Conservation (phyloP, 2,113 vertebrate genomes). For the Myrmecobius fasciatus region DNA sequence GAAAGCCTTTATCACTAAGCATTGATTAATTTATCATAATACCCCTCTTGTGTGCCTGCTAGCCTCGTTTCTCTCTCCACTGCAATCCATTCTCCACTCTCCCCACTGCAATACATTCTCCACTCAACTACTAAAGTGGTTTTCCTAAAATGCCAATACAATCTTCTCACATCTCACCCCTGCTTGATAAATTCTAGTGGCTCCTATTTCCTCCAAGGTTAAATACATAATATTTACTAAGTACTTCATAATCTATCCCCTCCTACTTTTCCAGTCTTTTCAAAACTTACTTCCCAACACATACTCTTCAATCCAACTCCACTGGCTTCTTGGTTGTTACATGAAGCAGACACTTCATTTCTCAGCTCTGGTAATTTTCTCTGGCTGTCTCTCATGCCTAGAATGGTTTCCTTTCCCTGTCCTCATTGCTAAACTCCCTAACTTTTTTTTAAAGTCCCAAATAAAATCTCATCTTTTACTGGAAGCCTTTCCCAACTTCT, state of each 20-base stretch:
- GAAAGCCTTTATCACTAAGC: background rate
- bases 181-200: background rate
- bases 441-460: background rate
- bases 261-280: background rate
- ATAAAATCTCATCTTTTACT: background rate
- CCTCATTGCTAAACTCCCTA: background rate
- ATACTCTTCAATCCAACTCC: background rate
- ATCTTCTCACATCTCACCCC: background rate
- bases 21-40: background rate
- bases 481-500: background rate
- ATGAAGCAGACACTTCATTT: background rate
- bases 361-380: background rate
- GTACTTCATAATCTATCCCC: background rate
- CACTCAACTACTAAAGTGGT: background rate
- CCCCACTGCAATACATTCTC: background rate
- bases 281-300: background rate
- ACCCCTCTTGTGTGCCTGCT: background rate
- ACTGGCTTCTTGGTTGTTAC: background rate
- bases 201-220: background rate
- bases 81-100: no score
- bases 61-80: background rate
- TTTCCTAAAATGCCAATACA: background rate
- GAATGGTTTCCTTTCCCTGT: background rate
- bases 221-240: background rate
- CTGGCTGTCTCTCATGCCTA: background rate